Evolutionary conservation across 1,140 invertebrate genomes (phyloP).

Genomic region (Ceratoteleas bidentatus): DNA sequence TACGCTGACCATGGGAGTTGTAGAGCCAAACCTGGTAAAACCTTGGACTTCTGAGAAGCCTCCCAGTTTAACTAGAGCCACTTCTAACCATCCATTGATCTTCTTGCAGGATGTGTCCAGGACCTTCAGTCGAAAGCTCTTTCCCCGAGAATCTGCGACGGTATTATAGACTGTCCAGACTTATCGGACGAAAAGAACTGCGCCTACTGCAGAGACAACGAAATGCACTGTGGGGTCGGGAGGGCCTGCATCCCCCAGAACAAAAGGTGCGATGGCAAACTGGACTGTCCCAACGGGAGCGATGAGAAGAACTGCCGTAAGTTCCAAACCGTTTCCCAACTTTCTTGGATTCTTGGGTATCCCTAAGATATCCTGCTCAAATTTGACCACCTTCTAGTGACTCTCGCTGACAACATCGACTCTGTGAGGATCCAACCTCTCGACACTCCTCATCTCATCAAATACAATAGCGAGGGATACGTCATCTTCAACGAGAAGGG

Average conservation of each 20-base stretch:
- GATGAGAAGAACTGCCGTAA: constrained; percentile 93
- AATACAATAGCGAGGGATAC: constrained; percentile 88
- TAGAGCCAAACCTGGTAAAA: constrained; percentile 87
- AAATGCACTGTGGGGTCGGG: constrained; percentile 89
- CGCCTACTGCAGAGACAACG: constrained; percentile 86
- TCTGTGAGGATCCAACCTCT: constrained; percentile 82
- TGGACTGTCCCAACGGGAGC: constrained; percentile 91
- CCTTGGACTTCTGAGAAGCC: background rate
- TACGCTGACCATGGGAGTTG: constrained; percentile 88
- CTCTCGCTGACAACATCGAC: constrained; percentile 86
- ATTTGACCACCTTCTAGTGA: constrained; percentile 82
- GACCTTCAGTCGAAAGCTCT: constrained; percentile 87
- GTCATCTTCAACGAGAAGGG: constrained; percentile 92
- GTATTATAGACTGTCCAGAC: constrained; percentile 92
- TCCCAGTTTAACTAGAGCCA: too few relatives aligned
- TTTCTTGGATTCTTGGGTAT: background rate
- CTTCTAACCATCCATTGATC: too few relatives aligned
- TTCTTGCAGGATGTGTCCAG: constrained; percentile 84
- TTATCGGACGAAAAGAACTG: constrained; percentile 90
- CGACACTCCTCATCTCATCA: constrained; percentile 84
- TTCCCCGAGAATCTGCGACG: constrained; percentile 91
- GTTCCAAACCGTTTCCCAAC: constrained; percentile 74
- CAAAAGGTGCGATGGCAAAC: constrained; percentile 89
- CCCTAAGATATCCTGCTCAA: too few relatives aligned
- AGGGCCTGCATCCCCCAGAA: constrained; percentile 86